Evolutionary conservation across 2,888 invertebrate genomes (phyloP).

Genomic region (Plagiodera versicolora): DNA sequence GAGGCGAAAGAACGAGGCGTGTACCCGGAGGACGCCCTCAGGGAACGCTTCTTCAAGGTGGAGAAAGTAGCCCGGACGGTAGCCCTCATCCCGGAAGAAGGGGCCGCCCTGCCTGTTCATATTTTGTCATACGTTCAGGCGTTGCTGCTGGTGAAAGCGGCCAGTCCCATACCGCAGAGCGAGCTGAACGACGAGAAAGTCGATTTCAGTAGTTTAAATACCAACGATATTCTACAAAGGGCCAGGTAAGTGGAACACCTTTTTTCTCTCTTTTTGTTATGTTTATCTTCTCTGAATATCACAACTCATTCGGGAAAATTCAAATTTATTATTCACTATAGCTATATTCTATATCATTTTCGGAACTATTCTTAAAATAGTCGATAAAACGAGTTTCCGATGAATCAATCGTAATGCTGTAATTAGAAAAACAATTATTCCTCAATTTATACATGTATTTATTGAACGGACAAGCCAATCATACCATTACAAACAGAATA

Average conservation of each 20-base stretch:
- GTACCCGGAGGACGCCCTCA: slow-evolving; percentile 82
- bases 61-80: slow-evolving; percentile 80
- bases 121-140: slow-evolving; percentile 89
- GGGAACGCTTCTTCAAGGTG: slow-evolving; percentile 81
- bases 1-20: slow-evolving; percentile 81
- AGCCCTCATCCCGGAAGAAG: slow-evolving; percentile 83
- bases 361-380: too few species aligned
- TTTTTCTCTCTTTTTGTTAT: not conserved
- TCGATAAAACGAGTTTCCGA: too few species aligned
- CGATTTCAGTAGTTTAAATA: slow-evolving; percentile 75
- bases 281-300: too few species aligned
- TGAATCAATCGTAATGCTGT: too few species aligned
- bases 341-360: too few species aligned
- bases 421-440: too few species aligned
- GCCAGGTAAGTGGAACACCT: slow-evolving; percentile 66
- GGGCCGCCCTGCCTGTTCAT: slow-evolving; percentile 83
- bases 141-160: slow-evolving; percentile 71
- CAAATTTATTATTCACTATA: too few species aligned
- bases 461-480: too few species aligned
- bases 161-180: slow-evolving; percentile 69
- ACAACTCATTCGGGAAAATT: too few species aligned
- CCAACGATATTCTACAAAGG: slow-evolving; percentile 86
- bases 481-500: too few species aligned
- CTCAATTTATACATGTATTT: too few species aligned
- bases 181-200: slow-evolving; percentile 74